Conservation (phyloP, 2,888 invertebrate genomes). For the Caenorhabditis sp. region DNA sequence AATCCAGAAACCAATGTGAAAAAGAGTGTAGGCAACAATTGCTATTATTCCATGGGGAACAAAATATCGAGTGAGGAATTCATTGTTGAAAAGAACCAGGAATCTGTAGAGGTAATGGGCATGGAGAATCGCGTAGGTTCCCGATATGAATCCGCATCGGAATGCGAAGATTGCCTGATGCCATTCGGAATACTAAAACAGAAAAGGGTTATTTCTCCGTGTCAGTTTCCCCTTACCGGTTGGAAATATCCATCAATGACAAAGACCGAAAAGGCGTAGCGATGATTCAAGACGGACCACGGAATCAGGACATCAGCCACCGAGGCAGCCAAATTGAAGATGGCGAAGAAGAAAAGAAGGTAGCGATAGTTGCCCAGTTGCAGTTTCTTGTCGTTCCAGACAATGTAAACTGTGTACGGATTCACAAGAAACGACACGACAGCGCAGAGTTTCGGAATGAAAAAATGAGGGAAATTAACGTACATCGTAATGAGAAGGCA, state of each 20-base stretch:
- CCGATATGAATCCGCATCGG: slow-evolving; percentile 1
- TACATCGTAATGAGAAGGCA: no score
- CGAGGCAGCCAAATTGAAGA: no score
- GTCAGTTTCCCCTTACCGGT: not conserved
- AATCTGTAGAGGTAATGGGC: not conserved
- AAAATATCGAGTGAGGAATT: not conserved
- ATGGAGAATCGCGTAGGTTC: slow-evolving; percentile 1
- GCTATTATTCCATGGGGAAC: not conserved
- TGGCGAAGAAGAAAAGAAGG: no score
- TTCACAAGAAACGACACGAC: not conserved
- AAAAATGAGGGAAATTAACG: not conserved
- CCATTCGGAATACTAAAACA: not conserved
- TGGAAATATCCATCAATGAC: slow-evolving; percentile 17
- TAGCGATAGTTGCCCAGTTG: slow-evolving; percentile 4
- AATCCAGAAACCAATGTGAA: not conserved
- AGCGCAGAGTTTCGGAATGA: slow-evolving; percentile 8
- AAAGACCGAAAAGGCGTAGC: slow-evolving; percentile 12
- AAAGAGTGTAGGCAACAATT: not conserved
- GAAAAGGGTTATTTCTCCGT: not conserved
- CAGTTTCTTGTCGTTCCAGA: not conserved
- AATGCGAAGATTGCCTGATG: not conserved
- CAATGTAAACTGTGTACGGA: not conserved
- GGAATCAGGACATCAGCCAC: no score
- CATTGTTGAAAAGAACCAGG: not conserved
- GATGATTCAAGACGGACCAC: not conserved